phyloP scores from a whole-genome alignment of 2,797 vertebrate genomes.

The Brachyrhaphis roseni region DNA sequence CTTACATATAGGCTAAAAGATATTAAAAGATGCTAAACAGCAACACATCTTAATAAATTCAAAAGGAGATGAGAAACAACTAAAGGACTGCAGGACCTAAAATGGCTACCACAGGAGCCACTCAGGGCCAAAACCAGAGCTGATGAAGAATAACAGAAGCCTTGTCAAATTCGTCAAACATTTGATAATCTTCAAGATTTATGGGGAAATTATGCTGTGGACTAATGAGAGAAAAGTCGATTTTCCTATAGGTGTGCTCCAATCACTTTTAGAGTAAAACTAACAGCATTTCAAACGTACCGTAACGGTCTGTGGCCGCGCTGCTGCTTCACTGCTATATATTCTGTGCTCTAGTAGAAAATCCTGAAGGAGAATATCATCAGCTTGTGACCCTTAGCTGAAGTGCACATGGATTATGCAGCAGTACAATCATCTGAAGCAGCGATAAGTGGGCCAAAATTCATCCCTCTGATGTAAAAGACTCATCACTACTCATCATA shows the following conservation, averaged over 20 bases:
- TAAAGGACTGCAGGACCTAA: background rate
- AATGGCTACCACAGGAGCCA: background rate
- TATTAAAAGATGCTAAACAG: background rate
- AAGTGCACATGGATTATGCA: background rate
- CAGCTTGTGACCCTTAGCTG: background rate
- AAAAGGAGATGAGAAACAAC: background rate
- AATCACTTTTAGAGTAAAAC: background rate
- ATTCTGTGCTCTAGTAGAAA: background rate
- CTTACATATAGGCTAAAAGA: background rate
- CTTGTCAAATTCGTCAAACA: too few species aligned
- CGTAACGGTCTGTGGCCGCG: background rate
- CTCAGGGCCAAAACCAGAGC: background rate
- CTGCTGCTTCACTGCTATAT: background rate
- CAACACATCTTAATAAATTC: background rate
- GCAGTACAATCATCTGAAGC: background rate
- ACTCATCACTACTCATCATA: background rate
- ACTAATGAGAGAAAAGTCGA: background rate
- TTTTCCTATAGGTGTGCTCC: background rate
- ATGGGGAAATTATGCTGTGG: background rate
- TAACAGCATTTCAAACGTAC: background rate
- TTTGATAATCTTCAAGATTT: background rate
- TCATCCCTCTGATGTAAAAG: background rate
- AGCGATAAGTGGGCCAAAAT: background rate
- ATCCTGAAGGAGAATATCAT: background rate
- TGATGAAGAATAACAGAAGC: background rate